Conservation (phyloP, 2,888 invertebrate genomes). For the Melieria crassipennis region DNA sequence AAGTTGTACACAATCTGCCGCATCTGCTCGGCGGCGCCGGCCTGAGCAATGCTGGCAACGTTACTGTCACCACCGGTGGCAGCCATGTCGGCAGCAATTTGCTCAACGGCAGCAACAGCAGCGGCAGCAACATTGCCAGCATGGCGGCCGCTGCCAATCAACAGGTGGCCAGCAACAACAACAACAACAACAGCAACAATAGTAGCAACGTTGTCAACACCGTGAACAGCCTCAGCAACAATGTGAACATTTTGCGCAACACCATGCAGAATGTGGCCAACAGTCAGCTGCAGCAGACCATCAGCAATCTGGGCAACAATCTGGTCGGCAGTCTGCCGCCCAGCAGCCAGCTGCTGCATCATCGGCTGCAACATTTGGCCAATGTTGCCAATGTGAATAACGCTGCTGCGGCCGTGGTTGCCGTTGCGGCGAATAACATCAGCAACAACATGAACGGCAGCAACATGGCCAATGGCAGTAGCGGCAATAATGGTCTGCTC, state of each 20-base stretch:
- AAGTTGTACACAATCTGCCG: constrained; percentile 64
- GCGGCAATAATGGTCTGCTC: constrained; percentile 52
- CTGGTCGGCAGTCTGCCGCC: constrained; percentile 57
- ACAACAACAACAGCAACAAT: constrained; percentile 25
- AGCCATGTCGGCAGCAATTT: constrained; percentile 7
- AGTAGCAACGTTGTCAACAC: constrained; percentile 37
- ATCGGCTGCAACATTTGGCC: constrained; percentile 65
- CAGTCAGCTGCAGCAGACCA: constrained; percentile 48
- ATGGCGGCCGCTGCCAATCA: background rate
- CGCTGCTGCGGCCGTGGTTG: constrained; percentile 55
- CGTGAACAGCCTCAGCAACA: constrained; percentile 45
- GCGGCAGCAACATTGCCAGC: constrained; percentile 20
- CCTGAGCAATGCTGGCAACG: constrained; percentile 26
- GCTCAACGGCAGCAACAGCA: constrained; percentile 41
- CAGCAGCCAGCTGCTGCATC: constrained; percentile 63
- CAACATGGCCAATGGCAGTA: constrained; percentile 48
- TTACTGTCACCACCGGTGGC: constrained; percentile 20
- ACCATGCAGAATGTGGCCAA: constrained; percentile 55
- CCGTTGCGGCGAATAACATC: constrained; percentile 53
- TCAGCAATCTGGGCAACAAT: constrained; percentile 48
- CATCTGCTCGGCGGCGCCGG: constrained; percentile 53
- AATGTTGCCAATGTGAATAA: constrained; percentile 60
- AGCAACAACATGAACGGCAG: constrained; percentile 43
- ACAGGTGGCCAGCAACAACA: constrained; percentile 28
- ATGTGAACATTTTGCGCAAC: constrained; percentile 55